Percentiles rank a stretch among this genome's conserved stretches.
These are phyloP conservation scores for Sthenelais limicola DNA, from an alignment of 2,888 invertebrate species.

Conservation along the genomic window DNA sequence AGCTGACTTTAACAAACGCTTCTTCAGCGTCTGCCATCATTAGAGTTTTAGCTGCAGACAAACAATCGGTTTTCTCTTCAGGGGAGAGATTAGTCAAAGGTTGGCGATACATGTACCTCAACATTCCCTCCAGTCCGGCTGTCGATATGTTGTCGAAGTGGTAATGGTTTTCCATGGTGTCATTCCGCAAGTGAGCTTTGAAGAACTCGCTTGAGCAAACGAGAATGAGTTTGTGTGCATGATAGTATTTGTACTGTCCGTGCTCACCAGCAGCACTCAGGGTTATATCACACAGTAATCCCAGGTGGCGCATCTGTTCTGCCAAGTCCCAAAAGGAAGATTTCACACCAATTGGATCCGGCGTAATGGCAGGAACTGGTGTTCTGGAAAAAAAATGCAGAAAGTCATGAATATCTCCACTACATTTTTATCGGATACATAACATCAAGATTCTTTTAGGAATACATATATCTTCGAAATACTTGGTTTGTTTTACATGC, in stretches of 20 bases:
- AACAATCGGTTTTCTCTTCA: conserved; percentile 19
- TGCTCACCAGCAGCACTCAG: neutral
- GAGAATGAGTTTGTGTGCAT: conserved; percentile 37
- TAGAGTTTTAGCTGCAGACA: conserved; percentile 21
- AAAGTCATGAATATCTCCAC: too few species aligned
- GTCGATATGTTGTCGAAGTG: conserved; percentile 38
- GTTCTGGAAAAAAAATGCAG: too few species aligned
- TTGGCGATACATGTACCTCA: conserved; percentile 33
- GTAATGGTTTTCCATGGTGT: conserved; percentile 28
- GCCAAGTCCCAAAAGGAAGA: conserved; percentile 36
- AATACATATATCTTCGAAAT: too few species aligned
- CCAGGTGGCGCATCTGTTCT: conserved; percentile 38
- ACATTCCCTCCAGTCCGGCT: conserved; percentile 22
- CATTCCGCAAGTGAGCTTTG: conserved; percentile 14
- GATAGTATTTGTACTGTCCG: neutral
- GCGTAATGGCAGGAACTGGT: too few species aligned
- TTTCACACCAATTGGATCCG: too few species aligned
- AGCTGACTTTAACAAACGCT: neutral
- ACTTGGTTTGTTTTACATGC: too few species aligned
- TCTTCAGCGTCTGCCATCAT: conserved; percentile 33
- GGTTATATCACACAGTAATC: conserved; percentile 38
- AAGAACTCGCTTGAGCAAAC: conserved; percentile 35
- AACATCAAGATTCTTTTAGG: too few species aligned
- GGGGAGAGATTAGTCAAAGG: conserved; percentile 1
- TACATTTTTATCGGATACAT: too few species aligned